phyloP scores from a whole-genome alignment of 2,113 vertebrate genomes.

The Lota lota region DNA sequence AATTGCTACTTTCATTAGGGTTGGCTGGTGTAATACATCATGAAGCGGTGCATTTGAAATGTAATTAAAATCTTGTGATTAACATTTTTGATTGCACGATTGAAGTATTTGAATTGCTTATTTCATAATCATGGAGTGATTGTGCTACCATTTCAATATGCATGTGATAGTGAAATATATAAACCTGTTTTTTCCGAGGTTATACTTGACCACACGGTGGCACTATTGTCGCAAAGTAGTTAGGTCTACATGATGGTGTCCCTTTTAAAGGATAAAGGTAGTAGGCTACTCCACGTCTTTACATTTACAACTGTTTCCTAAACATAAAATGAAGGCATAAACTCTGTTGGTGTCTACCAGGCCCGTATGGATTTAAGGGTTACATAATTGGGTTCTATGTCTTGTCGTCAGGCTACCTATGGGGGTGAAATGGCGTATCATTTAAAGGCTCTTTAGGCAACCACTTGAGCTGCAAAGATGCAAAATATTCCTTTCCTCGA shows the following conservation, averaged over 20 bases:
- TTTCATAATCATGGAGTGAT: background rate
- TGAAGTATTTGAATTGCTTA: background rate
- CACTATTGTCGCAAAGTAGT: slow-evolving; percentile 31
- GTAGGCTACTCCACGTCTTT: background rate
- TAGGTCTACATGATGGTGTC: slow-evolving; percentile 5
- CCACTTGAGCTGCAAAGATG: background rate
- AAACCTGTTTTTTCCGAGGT: too few species aligned
- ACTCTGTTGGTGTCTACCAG: background rate
- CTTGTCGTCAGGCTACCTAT: slow-evolving; percentile 20
- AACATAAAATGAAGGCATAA: background rate
- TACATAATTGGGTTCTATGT: slow-evolving; percentile 48
- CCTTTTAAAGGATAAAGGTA: background rate
- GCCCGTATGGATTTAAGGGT: slow-evolving; percentile 15
- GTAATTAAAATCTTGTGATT: too few species aligned
- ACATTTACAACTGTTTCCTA: background rate
- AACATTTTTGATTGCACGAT: background rate
- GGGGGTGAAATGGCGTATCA: slow-evolving; percentile 47
- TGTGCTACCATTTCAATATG: too few species aligned
- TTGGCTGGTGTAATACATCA: too few species aligned
- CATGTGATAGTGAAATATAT: too few species aligned
- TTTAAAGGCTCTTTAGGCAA: background rate
- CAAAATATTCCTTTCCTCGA: background rate
- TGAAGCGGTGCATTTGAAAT: background rate
- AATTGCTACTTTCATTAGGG: too few species aligned
- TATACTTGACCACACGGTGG: slow-evolving; percentile 52